Conservation (phyloP, 2,888 invertebrate species). For the Sussaba pulchella region DNA sequence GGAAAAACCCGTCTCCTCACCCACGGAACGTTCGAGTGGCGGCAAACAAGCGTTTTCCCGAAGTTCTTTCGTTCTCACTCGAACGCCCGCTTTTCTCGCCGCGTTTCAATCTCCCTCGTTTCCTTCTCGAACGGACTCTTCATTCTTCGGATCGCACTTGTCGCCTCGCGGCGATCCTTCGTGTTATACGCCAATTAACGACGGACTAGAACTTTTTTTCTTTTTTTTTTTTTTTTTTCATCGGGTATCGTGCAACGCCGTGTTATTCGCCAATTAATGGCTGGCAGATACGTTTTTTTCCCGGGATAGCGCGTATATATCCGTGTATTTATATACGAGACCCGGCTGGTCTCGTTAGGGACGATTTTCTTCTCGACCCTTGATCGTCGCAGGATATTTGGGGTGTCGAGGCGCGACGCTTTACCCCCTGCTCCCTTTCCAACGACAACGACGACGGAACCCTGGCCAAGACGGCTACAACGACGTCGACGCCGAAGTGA, state of each 20-base stretch:
- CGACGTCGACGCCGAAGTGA: conserved; percentile 34
- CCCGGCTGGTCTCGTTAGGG: conserved; percentile 39
- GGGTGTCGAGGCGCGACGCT: not conserved
- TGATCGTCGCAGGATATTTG: not conserved
- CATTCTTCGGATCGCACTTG: conserved; percentile 48
- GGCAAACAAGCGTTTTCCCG: conserved; percentile 46
- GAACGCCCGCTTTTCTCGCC: not conserved
- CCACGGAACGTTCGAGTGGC: conserved; percentile 39
- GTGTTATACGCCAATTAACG: conserved; percentile 64
- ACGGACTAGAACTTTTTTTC: conserved; percentile 47
- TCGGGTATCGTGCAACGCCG: conserved; percentile 21
- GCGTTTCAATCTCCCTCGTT: not conserved
- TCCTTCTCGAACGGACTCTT: conserved; percentile 30
- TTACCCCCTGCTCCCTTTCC: not conserved
- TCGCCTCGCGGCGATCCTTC: conserved; percentile 23
- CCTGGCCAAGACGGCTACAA: conserved; percentile 32
- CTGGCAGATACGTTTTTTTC: conserved; percentile 43
- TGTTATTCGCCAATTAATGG: conserved; percentile 65
- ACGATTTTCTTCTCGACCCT: conserved; percentile 45
- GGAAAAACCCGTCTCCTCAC: conserved; percentile 40
- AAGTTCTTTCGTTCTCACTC: conserved; percentile 27
- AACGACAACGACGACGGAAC: not conserved
- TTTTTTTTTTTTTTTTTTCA: too few relatives aligned
- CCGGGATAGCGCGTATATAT: conserved; percentile 23
- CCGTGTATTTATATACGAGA: not conserved